Evolutionary conservation across 2,888 invertebrate genomes (phyloP).

Genomic region (Diploptera punctata): DNA sequence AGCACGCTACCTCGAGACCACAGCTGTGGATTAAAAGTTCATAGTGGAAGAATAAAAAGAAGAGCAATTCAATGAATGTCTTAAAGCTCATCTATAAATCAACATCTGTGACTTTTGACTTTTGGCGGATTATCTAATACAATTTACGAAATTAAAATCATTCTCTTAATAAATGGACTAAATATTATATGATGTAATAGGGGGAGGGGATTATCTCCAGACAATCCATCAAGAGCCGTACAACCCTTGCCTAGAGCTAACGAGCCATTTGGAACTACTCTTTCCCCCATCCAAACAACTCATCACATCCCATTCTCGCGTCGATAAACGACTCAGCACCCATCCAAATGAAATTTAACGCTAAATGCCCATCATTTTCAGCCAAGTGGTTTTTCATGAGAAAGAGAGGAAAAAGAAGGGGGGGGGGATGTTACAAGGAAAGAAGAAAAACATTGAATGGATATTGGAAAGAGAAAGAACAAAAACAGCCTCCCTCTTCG

Average conservation of each 20-base stretch:
- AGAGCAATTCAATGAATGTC: too few species aligned
- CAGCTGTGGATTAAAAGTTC: too few species aligned
- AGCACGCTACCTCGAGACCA: too few species aligned
- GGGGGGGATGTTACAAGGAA: not conserved
- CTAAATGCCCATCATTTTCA: conserved; percentile 44
- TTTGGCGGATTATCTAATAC: too few species aligned
- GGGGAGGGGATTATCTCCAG: conserved; percentile 15
- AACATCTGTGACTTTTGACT: too few species aligned
- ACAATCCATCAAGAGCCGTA: conserved; percentile 13
- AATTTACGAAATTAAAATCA: too few species aligned
- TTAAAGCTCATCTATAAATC: too few species aligned
- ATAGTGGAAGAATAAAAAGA: too few species aligned
- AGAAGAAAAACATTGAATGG: conserved; percentile 33
- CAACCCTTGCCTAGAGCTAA: conserved; percentile 29
- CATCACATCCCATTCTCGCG: conserved; percentile 24
- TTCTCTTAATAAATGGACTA: too few species aligned
- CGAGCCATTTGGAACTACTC: conserved; percentile 36
- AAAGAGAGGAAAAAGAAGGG: not conserved
- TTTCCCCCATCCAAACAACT: conserved; percentile 11
- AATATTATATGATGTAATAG: too few species aligned
- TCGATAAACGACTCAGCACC: conserved; percentile 33
- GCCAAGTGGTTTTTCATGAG: conserved; percentile 39
- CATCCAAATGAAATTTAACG: conserved; percentile 44
- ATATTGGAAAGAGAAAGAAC: conserved; percentile 31
- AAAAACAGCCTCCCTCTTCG: conserved; percentile 26